phyloP scores from a whole-genome alignment of 37 sponge, comb jelly and placozoan genomes.

The Geodia barretti region DNA sequence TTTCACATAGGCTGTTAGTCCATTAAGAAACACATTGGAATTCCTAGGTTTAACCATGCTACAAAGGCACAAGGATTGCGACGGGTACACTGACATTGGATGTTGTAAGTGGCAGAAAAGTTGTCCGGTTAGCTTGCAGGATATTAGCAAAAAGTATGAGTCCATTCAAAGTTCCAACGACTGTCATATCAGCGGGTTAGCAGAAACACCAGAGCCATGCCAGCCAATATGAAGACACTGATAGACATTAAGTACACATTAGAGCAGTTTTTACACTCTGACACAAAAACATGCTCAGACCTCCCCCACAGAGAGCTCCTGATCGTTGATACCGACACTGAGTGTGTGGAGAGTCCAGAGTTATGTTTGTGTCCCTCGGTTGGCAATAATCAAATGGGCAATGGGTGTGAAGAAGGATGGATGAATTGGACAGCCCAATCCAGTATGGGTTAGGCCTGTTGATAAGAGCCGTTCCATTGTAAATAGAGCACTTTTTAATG shows the following conservation, averaged over 20 bases:
- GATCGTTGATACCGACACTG: not conserved
- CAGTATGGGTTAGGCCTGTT: not conserved
- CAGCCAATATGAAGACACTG: not conserved
- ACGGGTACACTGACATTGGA: too few species aligned
- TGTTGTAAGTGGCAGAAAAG: slow-evolving; percentile 1
- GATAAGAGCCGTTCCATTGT: not conserved
- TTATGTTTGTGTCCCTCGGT: not conserved
- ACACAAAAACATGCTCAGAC: not conserved
- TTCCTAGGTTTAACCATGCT: slow-evolving; percentile 10
- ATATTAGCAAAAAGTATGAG: slow-evolving; percentile 18
- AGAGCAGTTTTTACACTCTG: not conserved
- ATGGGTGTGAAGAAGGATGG: not conserved
- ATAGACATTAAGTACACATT: not conserved
- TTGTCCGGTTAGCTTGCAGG: not conserved
- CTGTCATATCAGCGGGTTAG: not conserved
- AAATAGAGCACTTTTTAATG: not conserved
- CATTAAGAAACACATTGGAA: not conserved
- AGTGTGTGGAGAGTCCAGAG: not conserved
- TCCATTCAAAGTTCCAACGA: slow-evolving; percentile 7
- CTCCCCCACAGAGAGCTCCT: not conserved
- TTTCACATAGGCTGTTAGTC: not conserved
- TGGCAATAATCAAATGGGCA: slow-evolving; percentile 23
- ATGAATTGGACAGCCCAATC: not conserved
- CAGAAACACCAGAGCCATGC: not conserved
- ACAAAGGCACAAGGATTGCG: not conserved